Percentiles rank a stretch among this genome's conserved stretches.
Conservation (phyloP, 2,113 vertebrate species). For the Sula dactylatra region DNA sequence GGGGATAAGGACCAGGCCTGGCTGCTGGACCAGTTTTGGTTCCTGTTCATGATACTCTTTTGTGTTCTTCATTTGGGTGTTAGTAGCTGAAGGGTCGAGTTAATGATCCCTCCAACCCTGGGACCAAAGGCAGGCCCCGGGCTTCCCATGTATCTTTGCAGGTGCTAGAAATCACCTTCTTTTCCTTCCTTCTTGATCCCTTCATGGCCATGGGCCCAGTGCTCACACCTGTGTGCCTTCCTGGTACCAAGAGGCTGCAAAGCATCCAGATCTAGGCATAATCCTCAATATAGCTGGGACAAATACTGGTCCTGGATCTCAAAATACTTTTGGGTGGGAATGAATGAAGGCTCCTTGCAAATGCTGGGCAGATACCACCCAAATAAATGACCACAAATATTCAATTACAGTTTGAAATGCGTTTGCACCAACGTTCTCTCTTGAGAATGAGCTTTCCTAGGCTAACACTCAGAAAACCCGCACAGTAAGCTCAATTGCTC, state of each 20-base stretch:
- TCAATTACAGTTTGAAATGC: background rate
- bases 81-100: background rate
- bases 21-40: background rate
- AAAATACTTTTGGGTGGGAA: background rate
- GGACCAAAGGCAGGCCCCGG: background rate
- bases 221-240: background rate
- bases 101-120: background rate
- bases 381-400: constrained; percentile 12
- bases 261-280: background rate
- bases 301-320: background rate
- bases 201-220: background rate
- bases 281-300: background rate
- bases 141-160: background rate
- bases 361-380: background rate
- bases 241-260: background rate
- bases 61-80: background rate
- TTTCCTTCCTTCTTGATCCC: background rate
- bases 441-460: background rate
- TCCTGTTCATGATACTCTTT: background rate
- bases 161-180: background rate
- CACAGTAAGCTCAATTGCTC: background rate
- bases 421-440: background rate
- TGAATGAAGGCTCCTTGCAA: background rate
- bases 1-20: background rate
- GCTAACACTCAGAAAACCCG: constrained; percentile 6